Evolutionary conservation across 2,113 vertebrate genomes (phyloP), one percentile per base, ranked within the genome.

Genomic region (Leucosticte australis): DNA sequence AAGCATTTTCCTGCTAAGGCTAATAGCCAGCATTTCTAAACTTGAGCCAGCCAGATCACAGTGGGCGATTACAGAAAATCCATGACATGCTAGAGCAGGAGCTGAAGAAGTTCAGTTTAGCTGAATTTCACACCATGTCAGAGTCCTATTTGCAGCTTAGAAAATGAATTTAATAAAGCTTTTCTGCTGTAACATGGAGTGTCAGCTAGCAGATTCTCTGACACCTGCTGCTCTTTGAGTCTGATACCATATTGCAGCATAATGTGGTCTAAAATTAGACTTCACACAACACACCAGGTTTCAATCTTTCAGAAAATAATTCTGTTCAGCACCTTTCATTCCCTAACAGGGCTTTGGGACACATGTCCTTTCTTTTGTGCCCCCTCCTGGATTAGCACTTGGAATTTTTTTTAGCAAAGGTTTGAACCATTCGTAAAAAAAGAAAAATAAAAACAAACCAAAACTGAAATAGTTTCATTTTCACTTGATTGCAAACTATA

Each of bases 171-270:
- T 78, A 93, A 50, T 92, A 82, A 94, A 93, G 70, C 70, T 96
- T 88, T 91, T 74, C 82, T 89, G 88, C 97, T 90, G 78, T 74
- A 73, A 94, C 64, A 78, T 84, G 60, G 90, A 90, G 71, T 84
- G 88, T 86, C 84, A 95, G 87, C 68, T 68, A 96, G 95, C 90
- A 90, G 82, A 92, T 96, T 95, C 96, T 96, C 97, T 94, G 95
- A 97, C 92, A 96, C 96, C 96, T 97, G 96, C 97, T 97, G 95
- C 95, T 97, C 78, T 85, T 95, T 95, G 96, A 94, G 89, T 93
- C 95, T 92, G 89, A 87, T 94, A 93, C 90, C 85, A 96, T 91
- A 85, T 96, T 97, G 95, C 95, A 92, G 92, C 91, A 95, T 96
- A 93, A 93, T 95, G 92, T 76, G 80, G 68, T 94, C 97, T 96